Percentiles rank a stretch among this genome's conserved stretches.
These are phyloP conservation scores for Euclidia mi DNA, from an alignment of 2,888 invertebrate genomes.

Conservation along the genomic window DNA sequence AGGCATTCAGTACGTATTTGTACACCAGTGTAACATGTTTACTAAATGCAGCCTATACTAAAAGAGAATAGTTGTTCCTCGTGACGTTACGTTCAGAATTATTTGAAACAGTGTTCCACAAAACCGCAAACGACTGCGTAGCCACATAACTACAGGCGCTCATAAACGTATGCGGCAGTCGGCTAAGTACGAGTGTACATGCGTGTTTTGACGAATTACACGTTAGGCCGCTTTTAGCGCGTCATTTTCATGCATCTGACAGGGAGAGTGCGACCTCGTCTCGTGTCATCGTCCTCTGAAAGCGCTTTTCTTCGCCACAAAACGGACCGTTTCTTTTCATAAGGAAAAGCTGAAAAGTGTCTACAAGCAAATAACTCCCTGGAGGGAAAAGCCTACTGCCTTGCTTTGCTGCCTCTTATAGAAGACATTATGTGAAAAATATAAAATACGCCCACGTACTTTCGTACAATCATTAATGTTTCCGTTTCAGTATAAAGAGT, in stretches of 20 bases:
- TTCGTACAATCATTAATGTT: conserved; percentile 62
- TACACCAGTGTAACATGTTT: background rate
- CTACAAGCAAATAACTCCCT: conserved; percentile 90
- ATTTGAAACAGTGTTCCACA: conserved; percentile 23
- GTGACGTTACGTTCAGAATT: background rate
- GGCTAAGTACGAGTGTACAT: conserved; percentile 54
- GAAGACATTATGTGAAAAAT: conserved; percentile 79
- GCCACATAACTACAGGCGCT: conserved; percentile 29
- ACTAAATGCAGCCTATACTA: background rate
- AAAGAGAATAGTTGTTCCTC: background rate
- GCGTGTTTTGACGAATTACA: conserved; percentile 84
- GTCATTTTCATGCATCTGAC: conserved; percentile 85
- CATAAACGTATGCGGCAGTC: conserved; percentile 11
- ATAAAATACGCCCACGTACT: too few relatives aligned
- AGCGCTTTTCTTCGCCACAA: conserved; percentile 89
- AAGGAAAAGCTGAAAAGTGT: conserved; percentile 90
- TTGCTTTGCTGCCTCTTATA: conserved; percentile 82
- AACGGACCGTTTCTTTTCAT: conserved; percentile 90
- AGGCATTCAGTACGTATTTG: too few relatives aligned
- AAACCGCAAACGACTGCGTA: conserved; percentile 23
- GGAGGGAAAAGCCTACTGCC: conserved; percentile 88
- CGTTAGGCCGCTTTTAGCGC: conserved; percentile 84
- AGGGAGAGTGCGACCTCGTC: conserved; percentile 87
- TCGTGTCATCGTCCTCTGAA: conserved; percentile 90
- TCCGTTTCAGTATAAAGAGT: conserved; percentile 35